Conservation (phyloP, 2,797 vertebrate genomes). For the Oreonectes daqikongensis region DNA sequence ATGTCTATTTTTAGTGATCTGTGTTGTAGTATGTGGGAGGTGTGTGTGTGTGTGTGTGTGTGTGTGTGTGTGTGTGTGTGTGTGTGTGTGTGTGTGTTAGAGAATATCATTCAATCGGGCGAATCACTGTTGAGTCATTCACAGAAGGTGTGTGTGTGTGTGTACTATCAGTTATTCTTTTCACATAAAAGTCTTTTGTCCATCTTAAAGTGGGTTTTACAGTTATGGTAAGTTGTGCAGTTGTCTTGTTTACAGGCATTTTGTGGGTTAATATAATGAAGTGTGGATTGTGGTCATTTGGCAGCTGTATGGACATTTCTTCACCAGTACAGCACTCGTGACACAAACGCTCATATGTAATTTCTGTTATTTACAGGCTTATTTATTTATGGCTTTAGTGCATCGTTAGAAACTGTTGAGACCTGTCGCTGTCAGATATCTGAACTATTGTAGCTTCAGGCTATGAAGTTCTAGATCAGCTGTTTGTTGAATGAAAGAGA, state of each 20-base stretch:
- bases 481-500: neutral
- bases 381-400: no score
- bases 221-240: neutral
- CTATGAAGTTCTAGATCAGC: no score
- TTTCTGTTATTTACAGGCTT: no score
- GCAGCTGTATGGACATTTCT: neutral
- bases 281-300: neutral
- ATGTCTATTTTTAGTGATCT: slow-evolving; percentile 35
- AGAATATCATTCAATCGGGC: slow-evolving; percentile 27
- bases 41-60: slow-evolving; percentile 16
- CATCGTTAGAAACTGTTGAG: no score
- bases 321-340: no score
- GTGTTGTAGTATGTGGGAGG: slow-evolving; percentile 39
- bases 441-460: no score
- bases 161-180: slow-evolving; percentile 34
- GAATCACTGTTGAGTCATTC: slow-evolving; percentile 34
- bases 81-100: slow-evolving; percentile 9
- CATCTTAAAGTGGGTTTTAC: neutral
- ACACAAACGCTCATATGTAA: no score
- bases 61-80: slow-evolving; percentile 5
- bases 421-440: no score
- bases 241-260: no score
- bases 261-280: no score
- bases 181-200: neutral
- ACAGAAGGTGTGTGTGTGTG: neutral